These are phyloP conservation scores for Apodemia zela DNA, from an alignment of 2,888 invertebrate genomes.

Conservation along the genomic window DNA sequence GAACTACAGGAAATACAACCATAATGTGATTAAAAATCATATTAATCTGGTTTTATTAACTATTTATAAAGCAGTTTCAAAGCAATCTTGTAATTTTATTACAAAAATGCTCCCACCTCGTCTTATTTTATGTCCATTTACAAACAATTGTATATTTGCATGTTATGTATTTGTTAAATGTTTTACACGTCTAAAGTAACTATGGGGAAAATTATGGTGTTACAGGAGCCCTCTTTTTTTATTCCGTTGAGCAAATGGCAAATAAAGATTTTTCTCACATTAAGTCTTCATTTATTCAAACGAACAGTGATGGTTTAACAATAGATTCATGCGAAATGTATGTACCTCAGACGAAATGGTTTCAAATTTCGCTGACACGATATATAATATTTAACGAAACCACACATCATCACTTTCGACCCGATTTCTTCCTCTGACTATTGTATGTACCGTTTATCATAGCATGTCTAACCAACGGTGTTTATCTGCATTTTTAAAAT, in stretches of 20 bases:
- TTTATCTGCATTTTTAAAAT: constrained; percentile 8
- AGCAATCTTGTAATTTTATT: constrained; percentile 30
- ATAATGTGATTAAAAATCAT: not conserved
- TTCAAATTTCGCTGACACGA: too few species aligned
- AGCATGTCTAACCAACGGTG: not conserved
- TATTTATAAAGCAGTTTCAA: not conserved
- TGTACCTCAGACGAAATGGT: too few species aligned
- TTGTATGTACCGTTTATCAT: constrained; percentile 2
- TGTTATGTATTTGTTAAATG: not conserved
- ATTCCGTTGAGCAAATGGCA: not conserved
- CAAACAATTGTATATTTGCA: constrained; percentile 5
- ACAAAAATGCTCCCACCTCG: constrained; percentile 20
- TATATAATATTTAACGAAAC: not conserved
- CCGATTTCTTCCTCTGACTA: not conserved
- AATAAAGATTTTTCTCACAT: not conserved
- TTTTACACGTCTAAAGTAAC: not conserved
- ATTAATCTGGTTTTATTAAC: not conserved
- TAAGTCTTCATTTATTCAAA: not conserved
- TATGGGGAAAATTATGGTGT: too few species aligned
- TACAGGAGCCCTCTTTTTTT: not conserved
- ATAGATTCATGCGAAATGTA: not conserved
- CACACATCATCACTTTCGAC: not conserved
- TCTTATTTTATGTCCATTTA: constrained; percentile 17
- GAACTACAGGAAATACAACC: not conserved
- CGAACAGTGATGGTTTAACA: not conserved